phyloP scores from a whole-genome alignment of 2,888 invertebrate species.

The Lycia hirtaria region DNA sequence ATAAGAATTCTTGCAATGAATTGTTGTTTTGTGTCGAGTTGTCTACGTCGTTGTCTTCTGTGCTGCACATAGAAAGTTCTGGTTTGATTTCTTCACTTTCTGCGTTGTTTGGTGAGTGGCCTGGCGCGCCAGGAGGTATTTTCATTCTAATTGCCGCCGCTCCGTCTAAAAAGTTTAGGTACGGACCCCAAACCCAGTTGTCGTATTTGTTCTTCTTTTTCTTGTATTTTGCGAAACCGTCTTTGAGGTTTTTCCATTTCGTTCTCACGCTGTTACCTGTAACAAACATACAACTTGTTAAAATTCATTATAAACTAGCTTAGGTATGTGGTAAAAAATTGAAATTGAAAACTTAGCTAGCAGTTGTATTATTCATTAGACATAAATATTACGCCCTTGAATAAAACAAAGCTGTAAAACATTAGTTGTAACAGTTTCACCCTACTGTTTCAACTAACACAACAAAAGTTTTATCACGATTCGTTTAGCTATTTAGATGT shows the following conservation, averaged over 20 bases:
- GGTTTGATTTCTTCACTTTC: not conserved
- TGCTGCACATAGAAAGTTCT: not conserved
- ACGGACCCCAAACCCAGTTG: constrained; percentile 30
- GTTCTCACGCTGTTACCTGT: constrained; percentile 23
- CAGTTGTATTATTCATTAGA: too few relatives aligned
- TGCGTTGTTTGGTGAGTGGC: not conserved
- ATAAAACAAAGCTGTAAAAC: too few relatives aligned
- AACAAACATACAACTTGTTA: not conserved
- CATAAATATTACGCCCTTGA: too few relatives aligned
- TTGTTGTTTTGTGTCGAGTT: not conserved
- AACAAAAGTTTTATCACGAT: too few relatives aligned
- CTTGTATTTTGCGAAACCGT: constrained; percentile 30
- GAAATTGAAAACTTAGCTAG: too few relatives aligned
- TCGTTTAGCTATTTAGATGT: too few relatives aligned
- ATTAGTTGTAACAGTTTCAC: too few relatives aligned
- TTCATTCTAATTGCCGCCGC: not conserved
- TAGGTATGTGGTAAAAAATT: too few relatives aligned
- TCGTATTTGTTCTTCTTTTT: constrained; percentile 19
- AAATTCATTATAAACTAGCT: too few relatives aligned
- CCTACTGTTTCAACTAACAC: too few relatives aligned
- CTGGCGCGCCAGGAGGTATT: not conserved
- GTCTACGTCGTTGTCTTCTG: constrained; percentile 4
- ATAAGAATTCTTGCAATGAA: constrained; percentile 8
- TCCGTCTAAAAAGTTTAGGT: constrained; percentile 26
- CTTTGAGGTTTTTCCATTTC: constrained; percentile 33